These are phyloP conservation scores for Tragelaphus strepsiceros DNA, from an alignment of 2,113 vertebrate species.

Conservation along the genomic window DNA sequence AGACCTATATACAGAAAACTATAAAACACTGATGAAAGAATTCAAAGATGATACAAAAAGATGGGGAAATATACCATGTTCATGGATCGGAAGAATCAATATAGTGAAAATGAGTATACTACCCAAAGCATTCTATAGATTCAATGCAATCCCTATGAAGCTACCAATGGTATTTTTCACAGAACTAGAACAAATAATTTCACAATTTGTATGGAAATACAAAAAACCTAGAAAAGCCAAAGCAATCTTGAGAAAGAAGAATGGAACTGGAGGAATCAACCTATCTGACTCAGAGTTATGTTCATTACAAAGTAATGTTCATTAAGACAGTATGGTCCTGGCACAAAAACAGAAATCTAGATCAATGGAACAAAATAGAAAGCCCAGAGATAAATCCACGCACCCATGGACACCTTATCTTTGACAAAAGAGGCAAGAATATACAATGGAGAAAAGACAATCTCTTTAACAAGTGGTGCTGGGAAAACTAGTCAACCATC, in stretches of 20 bases:
- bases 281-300: neutral
- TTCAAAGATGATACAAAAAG: neutral
- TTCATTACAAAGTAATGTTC: neutral
- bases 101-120: neutral
- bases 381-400: neutral
- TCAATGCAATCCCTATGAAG: neutral
- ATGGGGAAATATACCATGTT: neutral
- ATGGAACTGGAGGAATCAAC: neutral
- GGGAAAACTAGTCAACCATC: too few relatives aligned
- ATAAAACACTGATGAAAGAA: neutral
- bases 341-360: neutral
- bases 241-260: neutral
- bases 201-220: neutral
- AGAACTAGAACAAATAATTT: neutral
- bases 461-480: too few relatives aligned
- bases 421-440: too few relatives aligned
- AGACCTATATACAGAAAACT: neutral
- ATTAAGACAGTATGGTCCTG: neutral
- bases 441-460: too few relatives aligned
- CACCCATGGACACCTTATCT: too few relatives aligned
- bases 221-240: neutral
- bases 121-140: neutral
- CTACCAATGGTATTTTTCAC: neutral
- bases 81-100: neutral
- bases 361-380: neutral